Base-by-base conservation (phyloP, 2,797 vertebrate species). In the Sebastes oblongus region DNA sequence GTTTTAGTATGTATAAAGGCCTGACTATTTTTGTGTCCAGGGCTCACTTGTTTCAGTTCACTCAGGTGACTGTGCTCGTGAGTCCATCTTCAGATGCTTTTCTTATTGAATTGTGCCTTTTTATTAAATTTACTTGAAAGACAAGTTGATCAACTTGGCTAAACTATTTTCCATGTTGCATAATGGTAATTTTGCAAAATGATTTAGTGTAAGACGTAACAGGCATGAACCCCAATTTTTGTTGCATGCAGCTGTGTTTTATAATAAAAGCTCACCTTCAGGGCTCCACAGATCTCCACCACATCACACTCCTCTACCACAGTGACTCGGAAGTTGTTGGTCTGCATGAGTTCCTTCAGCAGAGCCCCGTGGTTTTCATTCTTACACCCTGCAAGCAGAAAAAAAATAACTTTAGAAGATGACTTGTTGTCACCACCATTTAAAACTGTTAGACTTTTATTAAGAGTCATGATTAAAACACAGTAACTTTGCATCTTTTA, bases 231-330 rank as follows among this genome's bases (percentile, higher is more conserved):
- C 11, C 14, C 52, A 25, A 4, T 1, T 18, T 66, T 9, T 25
- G 13, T 30, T 14, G 25, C 29, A 25, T 25, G 32, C 10, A 56
- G 25, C 29, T 1, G 8, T 27, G 27, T 46, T 30, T 18, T 32
- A 8, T 14, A 32, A 8, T 4, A 13, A 68, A 46, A 42, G 18
- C 78, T 90, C 88, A 99, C 98, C 97, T 99, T 99, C 80, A 99
- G 95, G 3, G 98, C 98, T 27, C 98, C 98, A 29, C 98, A 99
- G 91, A 99, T 96, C 94, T 99, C 98, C n/a, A 99, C 98, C 0
- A 98, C 98, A 11, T 99, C 97, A 0, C 95, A 95, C 46, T 99
- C 98, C 75, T 96, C 93, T 8, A 99, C 98, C 64, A 99, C 98
- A 0, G 96, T 97, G 69, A 99, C 96, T 1, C 98, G 93, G 88